Evolutionary conservation across 2,888 invertebrate species (phyloP), one percentile per base, ranked within the genome.

Genomic region (Tenthredo amoena): DNA sequence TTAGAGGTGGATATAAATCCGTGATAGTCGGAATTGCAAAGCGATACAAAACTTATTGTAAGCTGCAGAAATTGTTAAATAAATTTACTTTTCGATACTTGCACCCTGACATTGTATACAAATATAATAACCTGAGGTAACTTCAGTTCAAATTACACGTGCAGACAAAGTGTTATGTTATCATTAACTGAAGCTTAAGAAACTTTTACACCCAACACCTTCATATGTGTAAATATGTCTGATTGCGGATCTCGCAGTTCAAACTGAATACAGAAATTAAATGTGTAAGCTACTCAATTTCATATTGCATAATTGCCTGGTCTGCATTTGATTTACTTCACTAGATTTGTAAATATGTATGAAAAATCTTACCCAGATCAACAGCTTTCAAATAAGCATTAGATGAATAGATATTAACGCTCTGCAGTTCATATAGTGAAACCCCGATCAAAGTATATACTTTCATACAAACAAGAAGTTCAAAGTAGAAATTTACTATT

Each of bases 21-120:
- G 34, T n/a, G 77, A 55, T 34, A 77, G 55, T 55, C 55, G 26
- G 18, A 55, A 77, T 77, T 18, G 43, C 55, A 18, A 77, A 77
- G 10, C 50, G 12, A 50, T 50, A 50, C 5, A 55, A 77, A n/a
- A 43, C 40, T 74, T n/a, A 40, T 21, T 40, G 9, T 21, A 9
- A 21, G 40, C 10, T 9, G 40, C 40, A 72, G 21, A 72, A 72
- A 26, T 40, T n/a, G 40, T 43, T 2, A 21, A 74, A 43, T 34
- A 68, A 55, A 26, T 55, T 55, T 43, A 21, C 43, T 43, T 3
- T 43, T 43, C 26, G 31, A 43, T 3, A 5, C 21, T 74, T 74
- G 40, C 40, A 43, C 43, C 72, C 15, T 74, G n/a, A 10, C 21
- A 43, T 43, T 26, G 43, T 74, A 26, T 26, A 43, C 43, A 18